Evolutionary conservation across 2,113 vertebrate species (phyloP).

Genomic region (Lasiurus cinereus): DNA sequence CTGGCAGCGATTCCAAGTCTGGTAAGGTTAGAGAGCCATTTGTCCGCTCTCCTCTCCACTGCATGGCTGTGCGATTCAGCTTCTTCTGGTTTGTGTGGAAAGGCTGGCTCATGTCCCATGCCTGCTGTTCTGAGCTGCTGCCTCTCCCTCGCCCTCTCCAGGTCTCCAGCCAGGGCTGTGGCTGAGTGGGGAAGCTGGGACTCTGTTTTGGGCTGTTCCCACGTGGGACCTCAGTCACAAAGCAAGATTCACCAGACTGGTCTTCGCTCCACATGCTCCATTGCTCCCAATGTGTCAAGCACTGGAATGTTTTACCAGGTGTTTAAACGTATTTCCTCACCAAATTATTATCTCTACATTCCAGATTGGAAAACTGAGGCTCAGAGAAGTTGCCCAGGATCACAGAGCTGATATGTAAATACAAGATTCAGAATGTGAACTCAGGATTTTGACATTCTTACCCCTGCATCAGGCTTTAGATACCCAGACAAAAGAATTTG

Average conservation of each 20-base stretch:
- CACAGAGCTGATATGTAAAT: neutral
- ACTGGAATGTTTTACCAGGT: neutral
- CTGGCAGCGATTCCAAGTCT: slow-evolving; percentile 46
- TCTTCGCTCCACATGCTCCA: too few species aligned
- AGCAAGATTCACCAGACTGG: neutral
- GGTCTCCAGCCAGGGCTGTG: neutral
- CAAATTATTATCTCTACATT: neutral
- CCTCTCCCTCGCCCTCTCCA: neutral
- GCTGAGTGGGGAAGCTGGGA: neutral
- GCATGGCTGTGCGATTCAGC: neutral
- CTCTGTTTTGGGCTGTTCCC: neutral
- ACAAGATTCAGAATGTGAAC: neutral
- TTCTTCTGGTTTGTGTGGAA: slow-evolving; percentile 3
- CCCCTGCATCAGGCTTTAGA: neutral
- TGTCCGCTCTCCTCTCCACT: neutral
- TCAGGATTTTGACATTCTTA: neutral
- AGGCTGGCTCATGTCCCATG: neutral
- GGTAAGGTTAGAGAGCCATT: slow-evolving; percentile 58
- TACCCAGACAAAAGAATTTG: neutral
- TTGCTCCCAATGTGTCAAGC: neutral
- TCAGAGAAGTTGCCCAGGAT: neutral
- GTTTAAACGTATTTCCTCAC: neutral
- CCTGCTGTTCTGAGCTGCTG: neutral
- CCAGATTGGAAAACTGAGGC: slow-evolving; percentile 34
- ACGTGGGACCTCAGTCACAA: neutral